A percentile compares a stretch with the other conserved stretches of the same genome.
These are phyloP conservation scores for Perodicticus potto DNA, from an alignment of 2,797 vertebrate species.

Conservation along the genomic window DNA sequence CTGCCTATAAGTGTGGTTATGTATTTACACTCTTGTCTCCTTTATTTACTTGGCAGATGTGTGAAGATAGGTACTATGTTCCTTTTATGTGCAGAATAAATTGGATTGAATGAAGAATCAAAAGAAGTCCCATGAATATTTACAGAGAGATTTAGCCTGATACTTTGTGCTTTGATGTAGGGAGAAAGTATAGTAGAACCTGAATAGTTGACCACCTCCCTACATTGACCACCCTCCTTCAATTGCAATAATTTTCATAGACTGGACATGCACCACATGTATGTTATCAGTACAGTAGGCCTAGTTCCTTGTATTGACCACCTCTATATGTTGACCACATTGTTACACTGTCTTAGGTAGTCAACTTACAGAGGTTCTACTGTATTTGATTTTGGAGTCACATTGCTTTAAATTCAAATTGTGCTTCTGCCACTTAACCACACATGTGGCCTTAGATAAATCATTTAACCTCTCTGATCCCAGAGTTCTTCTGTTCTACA, in stretches of 20 bases:
- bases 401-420: conserved; percentile 3
- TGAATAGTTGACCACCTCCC: too few species aligned
- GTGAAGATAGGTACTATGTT: neutral
- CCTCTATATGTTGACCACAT: too few species aligned
- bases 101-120: conserved; percentile 36
- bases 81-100: conserved; percentile 25
- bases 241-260: too few species aligned
- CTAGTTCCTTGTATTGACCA: too few species aligned
- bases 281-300: too few species aligned
- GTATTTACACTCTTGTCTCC: neutral
- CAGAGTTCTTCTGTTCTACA: neutral
- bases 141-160: neutral
- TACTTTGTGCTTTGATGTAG: neutral
- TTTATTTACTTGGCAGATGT: conserved; percentile 39
- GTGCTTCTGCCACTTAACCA: neutral
- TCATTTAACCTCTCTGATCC: neutral
- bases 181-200: neutral
- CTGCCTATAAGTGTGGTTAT: neutral
- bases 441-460: neutral
- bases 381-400: conserved; percentile 21
- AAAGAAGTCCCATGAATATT: conserved; percentile 25
- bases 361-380: too few species aligned
- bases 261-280: too few species aligned
- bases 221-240: too few species aligned
- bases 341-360: too few species aligned